Evolutionary conservation across 2,888 invertebrate genomes (phyloP).

Genomic region (Lasioglossum oenotherae): DNA sequence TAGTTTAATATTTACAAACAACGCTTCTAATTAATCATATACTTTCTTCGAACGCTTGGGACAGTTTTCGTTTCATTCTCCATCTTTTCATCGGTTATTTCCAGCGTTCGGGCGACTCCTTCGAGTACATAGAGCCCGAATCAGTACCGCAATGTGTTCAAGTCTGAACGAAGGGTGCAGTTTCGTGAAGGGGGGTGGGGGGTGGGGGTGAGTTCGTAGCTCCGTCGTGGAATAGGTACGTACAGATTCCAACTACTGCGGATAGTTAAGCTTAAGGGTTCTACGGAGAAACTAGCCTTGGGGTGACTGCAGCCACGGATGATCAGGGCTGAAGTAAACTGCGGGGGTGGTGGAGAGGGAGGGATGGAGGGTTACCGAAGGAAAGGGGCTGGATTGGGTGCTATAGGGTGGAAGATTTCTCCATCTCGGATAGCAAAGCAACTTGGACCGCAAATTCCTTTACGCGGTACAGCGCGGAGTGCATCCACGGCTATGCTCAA

Average conservation of each 20-base stretch:
- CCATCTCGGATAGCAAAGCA: slow-evolving; percentile 73
- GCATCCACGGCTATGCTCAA: slow-evolving; percentile 64
- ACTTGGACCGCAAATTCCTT: slow-evolving; percentile 79
- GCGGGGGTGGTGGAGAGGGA: slow-evolving; percentile 37
- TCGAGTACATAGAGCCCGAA: slow-evolving; percentile 48
- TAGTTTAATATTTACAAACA: background rate
- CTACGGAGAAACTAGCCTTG: slow-evolving; percentile 76
- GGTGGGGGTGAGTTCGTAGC: slow-evolving; percentile 72
- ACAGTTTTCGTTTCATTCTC: slow-evolving; percentile 28
- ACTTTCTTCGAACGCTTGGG: background rate
- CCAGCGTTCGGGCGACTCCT: background rate
- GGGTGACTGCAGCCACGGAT: slow-evolving; percentile 75
- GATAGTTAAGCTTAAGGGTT: slow-evolving; percentile 80
- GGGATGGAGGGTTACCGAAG: slow-evolving; percentile 40
- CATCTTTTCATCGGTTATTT: slow-evolving; percentile 16
- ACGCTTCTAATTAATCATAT: background rate
- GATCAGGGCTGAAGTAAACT: slow-evolving; percentile 78
- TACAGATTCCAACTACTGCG: slow-evolving; percentile 79
- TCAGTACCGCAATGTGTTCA: slow-evolving; percentile 49
- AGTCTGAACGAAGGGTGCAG: slow-evolving; percentile 59
- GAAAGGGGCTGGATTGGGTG: slow-evolving; percentile 60
- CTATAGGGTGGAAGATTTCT: slow-evolving; percentile 63
- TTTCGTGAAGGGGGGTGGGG: slow-evolving; percentile 57
- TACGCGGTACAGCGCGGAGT: slow-evolving; percentile 67
- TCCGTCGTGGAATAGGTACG: slow-evolving; percentile 70